Conservation (phyloP, 2,888 invertebrate genomes). For the Acronicta leporina region DNA sequence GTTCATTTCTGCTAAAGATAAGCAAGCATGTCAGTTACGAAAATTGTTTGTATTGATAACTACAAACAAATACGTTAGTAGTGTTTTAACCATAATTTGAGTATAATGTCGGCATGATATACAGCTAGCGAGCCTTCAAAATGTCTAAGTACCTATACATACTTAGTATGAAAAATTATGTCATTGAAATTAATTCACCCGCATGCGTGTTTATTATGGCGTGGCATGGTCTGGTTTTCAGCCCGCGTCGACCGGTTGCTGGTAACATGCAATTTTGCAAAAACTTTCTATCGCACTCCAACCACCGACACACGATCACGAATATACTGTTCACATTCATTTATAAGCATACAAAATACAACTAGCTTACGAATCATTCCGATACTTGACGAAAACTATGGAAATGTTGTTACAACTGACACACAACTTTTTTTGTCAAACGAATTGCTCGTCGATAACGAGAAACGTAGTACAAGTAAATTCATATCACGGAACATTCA, state of each 20-base stretch:
- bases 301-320: conserved; percentile 23
- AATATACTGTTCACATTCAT: conserved; percentile 26
- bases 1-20: conserved; percentile 37
- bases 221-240: conserved; percentile 67
- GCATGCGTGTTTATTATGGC: conserved; percentile 61
- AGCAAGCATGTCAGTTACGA: conserved; percentile 38
- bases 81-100: too few relatives aligned
- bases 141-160: conserved; percentile 12
- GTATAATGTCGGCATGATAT: neutral
- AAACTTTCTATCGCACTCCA: conserved; percentile 72
- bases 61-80: neutral
- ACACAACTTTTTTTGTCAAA: conserved; percentile 18
- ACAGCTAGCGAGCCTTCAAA: conserved; percentile 32
- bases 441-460: too few relatives aligned
- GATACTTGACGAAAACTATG: conserved; percentile 31
- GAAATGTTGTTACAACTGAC: conserved; percentile 21
- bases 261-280: conserved; percentile 74
- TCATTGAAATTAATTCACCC: conserved; percentile 65
- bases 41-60: conserved; percentile 19
- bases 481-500: conserved; percentile 41
- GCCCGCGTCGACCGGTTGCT: conserved; percentile 46
- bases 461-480: conserved; percentile 28
- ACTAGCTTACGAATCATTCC: conserved; percentile 1
- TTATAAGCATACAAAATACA: too few relatives aligned
- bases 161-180: conserved; percentile 33